Evolutionary conservation across 2,888 invertebrate genomes (phyloP).

Genomic region (Andricus quercusramuli): DNA sequence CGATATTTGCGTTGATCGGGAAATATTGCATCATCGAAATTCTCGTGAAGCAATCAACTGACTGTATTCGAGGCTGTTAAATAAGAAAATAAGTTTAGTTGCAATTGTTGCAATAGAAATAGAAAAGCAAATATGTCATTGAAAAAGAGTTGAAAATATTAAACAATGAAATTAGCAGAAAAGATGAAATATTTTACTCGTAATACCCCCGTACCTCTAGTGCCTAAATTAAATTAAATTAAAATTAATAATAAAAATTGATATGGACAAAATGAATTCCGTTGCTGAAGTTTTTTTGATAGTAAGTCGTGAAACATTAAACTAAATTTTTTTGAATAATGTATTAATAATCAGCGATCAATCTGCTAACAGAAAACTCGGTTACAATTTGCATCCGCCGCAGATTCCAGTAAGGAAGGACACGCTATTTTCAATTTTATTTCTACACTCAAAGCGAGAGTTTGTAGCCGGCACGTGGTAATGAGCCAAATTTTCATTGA

Average conservation of each 20-base stretch:
- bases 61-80: neutral
- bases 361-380: neutral
- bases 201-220: no score
- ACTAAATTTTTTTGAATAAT: neutral
- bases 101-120: no score
- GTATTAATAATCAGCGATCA: neutral
- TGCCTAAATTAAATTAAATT: no score
- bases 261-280: no score
- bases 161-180: no score
- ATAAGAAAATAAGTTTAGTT: neutral
- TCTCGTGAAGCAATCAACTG: neutral
- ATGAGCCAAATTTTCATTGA: conserved; percentile 48
- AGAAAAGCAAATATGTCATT: no score
- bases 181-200: no score
- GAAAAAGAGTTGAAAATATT: no score
- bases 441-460: conserved; percentile 53
- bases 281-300: no score
- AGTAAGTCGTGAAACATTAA: no score
- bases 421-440: conserved; percentile 57
- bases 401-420: conserved; percentile 45
- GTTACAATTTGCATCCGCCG: neutral
- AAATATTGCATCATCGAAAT: neutral
- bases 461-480: conserved; percentile 43
- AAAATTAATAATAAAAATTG: no score
- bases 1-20: neutral